phyloP scores from a whole-genome alignment of 1,140 invertebrate species.

The Potamilus streckersoni region DNA sequence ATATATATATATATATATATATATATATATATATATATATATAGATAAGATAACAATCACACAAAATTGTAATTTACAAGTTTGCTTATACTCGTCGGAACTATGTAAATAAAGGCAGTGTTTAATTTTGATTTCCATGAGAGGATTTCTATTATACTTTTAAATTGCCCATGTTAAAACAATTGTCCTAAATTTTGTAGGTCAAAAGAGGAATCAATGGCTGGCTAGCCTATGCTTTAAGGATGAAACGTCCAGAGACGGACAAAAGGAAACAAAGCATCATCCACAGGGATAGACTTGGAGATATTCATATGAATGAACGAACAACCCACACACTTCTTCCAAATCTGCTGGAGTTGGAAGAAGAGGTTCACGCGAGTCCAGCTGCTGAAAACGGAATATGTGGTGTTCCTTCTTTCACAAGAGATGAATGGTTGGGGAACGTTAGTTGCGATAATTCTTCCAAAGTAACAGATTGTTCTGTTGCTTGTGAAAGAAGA shows the following conservation, averaged over 20 bases:
- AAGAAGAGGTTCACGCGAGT: slow-evolving; percentile 80
- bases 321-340: slow-evolving; percentile 84
- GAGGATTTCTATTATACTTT: too few species aligned
- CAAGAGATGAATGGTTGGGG: slow-evolving; percentile 22
- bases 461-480: slow-evolving; percentile 15
- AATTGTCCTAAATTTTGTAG: slow-evolving; percentile 6
- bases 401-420: slow-evolving; percentile 1
- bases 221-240: slow-evolving; percentile 10
- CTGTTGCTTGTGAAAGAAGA: slow-evolving; percentile 37
- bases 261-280: slow-evolving; percentile 59
- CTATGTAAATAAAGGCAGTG: too few species aligned
- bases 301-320: slow-evolving; percentile 89
- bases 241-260: slow-evolving; percentile 18
- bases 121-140: too few species aligned
- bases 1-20: too few species aligned
- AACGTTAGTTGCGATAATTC: too few species aligned
- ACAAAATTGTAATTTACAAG: too few species aligned
- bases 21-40: too few species aligned
- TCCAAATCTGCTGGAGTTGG: slow-evolving; percentile 95
- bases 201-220: slow-evolving; percentile 22
- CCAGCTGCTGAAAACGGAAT: slow-evolving; percentile 15
- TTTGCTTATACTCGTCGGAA: too few species aligned
- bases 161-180: not conserved
- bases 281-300: slow-evolving; percentile 48
- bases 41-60: too few species aligned